Conservation (phyloP, 2,888 invertebrate genomes). For the Drosophila aldrichi region DNA sequence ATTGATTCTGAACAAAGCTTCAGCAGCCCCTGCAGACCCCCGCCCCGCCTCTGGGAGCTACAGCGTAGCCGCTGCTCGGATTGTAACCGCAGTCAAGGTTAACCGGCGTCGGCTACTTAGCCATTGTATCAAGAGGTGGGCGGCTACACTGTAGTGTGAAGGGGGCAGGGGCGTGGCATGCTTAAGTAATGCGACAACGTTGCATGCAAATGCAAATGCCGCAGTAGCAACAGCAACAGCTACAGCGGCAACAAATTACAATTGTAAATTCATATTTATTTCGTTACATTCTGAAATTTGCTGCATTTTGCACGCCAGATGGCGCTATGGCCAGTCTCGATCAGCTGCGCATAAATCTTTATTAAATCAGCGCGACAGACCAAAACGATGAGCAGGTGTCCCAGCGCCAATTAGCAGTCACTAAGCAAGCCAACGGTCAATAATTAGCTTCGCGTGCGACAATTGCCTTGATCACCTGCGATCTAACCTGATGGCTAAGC, state of each 20-base stretch:
- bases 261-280: conserved; percentile 22
- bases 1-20: conserved; percentile 34
- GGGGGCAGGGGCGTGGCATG: conserved; percentile 14
- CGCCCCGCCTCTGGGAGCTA: not conserved
- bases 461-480: conserved; percentile 14
- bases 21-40: not conserved
- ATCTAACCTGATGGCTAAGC: not conserved
- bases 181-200: conserved; percentile 47
- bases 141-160: not conserved
- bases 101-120: conserved; percentile 47
- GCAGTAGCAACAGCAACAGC: not conserved
- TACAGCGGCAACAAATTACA: conserved; percentile 18
- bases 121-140: conserved; percentile 39
- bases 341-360: conserved; percentile 53
- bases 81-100: conserved; percentile 72
- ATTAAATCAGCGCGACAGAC: conserved; percentile 48
- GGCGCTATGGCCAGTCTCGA: conserved; percentile 42
- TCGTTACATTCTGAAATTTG: not conserved
- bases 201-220: conserved; percentile 43
- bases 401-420: conserved; percentile 22
- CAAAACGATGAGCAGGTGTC: conserved; percentile 55
- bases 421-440: conserved; percentile 45
- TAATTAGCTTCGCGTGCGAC: conserved; percentile 18
- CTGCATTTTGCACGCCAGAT: conserved; percentile 37
- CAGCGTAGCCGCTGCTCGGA: conserved; percentile 7